phyloP scores from a whole-genome alignment of 23 tunicate species.

The Styela plicata region DNA sequence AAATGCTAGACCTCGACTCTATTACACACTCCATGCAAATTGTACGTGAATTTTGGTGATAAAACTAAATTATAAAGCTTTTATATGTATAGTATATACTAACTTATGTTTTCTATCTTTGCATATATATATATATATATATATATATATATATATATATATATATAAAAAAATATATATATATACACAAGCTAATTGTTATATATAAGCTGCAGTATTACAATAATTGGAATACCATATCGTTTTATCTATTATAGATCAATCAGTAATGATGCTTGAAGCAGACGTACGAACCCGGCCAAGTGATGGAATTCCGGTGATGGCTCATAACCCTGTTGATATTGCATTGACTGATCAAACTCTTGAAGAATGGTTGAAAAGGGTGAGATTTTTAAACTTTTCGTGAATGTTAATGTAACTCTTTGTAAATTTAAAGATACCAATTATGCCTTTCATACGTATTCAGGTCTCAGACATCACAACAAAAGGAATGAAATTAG shows the following conservation, averaged over 20 bases:
- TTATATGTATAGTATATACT: too few relatives aligned
- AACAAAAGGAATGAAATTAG: constrained; percentile 79
- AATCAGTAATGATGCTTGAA: constrained; percentile 69
- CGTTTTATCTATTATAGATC: constrained; percentile 38
- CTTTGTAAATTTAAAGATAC: neutral
- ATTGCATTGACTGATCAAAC: constrained; percentile 50
- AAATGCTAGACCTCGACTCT: too few relatives aligned
- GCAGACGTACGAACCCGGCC: constrained; percentile 59
- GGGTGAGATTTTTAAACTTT: constrained; percentile 50
- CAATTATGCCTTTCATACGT: neutral
- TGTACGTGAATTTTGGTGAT: too few relatives aligned
- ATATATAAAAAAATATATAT: too few relatives aligned
- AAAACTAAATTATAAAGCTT: too few relatives aligned
- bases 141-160: too few relatives aligned
- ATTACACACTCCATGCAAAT: too few relatives aligned
- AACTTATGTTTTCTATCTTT: too few relatives aligned
- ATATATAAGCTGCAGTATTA: too few relatives aligned
- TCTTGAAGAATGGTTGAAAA: constrained; percentile 55
- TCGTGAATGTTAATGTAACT: neutral
- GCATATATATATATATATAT: too few relatives aligned
- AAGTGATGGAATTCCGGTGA: constrained; percentile 55
- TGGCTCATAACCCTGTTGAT: constrained; percentile 77
- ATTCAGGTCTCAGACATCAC: constrained; percentile 22
- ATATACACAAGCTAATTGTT: too few relatives aligned
- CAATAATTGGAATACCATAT: too few relatives aligned